Evolutionary conservation across 35 echinoderm and acorn worm genomes (phyloP).

Genomic region (Holothuria glaberrima): DNA sequence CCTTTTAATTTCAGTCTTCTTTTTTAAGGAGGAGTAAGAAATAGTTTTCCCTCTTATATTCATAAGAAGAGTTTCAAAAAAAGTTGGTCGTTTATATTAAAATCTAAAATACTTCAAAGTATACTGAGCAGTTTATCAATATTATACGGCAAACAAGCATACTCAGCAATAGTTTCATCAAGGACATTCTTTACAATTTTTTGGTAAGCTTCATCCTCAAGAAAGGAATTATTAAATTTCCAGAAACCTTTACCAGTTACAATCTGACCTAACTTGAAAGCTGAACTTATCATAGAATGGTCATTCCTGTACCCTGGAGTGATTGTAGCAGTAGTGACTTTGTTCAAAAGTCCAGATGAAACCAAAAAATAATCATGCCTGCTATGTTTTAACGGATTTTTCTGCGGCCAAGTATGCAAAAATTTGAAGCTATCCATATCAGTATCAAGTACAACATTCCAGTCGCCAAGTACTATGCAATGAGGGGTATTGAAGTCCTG

Average conservation of each 20-base stretch:
- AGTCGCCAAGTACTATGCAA: too few species aligned
- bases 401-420: too few species aligned
- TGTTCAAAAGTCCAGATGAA: too few species aligned
- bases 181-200: background rate
- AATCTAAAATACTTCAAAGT: background rate
- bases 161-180: background rate
- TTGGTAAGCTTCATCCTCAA: background rate
- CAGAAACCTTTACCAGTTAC: background rate
- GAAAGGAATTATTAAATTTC: background rate
- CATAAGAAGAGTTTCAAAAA: too few species aligned
- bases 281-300: background rate
- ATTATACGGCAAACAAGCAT: slow-evolving; percentile 1
- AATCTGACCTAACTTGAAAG: background rate
- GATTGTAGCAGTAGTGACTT: background rate
- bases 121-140: background rate
- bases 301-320: background rate
- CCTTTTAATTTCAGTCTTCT: background rate
- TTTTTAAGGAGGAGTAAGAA: too few species aligned
- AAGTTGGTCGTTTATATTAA: too few species aligned
- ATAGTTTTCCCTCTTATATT: too few species aligned
- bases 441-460: too few species aligned
- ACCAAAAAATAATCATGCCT: too few species aligned
- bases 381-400: too few species aligned
- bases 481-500: too few species aligned
- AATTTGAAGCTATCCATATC: too few species aligned